A percentile compares a stretch with the other conserved stretches of the same genome.
phyloP scores from a whole-genome alignment of 2,797 vertebrate species.

The Sylvia borin region DNA sequence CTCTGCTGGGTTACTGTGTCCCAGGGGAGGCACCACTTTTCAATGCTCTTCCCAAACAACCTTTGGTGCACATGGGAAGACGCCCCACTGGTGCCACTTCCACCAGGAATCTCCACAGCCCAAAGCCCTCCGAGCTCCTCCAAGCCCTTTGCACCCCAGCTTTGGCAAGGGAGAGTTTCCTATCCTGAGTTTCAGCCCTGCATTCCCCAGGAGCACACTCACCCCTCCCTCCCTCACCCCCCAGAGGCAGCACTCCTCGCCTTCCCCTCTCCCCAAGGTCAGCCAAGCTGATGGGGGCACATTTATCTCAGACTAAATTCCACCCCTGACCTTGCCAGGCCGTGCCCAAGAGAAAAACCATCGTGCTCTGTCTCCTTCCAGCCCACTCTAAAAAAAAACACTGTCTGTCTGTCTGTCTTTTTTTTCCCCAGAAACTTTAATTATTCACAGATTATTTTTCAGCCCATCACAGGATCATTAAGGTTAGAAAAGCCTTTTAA shows the following conservation, averaged over 20 bases:
- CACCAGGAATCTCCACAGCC: rapidly evolving
- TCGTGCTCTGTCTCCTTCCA: background rate
- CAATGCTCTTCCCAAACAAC: rapidly evolving
- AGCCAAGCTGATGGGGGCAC: background rate
- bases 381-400: background rate
- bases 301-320: background rate
- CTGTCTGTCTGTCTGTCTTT: background rate
- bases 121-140: background rate
- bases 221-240: background rate
- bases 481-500: background rate
- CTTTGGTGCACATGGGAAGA: rapidly evolving
- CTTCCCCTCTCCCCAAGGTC: rapidly evolving
- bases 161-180: background rate
- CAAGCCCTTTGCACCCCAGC: background rate
- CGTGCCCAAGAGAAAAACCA: background rate
- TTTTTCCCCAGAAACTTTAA: background rate
- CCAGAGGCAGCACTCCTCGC: background rate
- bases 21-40: background rate
- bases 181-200: background rate
- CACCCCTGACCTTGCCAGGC: background rate
- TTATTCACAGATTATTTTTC: background rate
- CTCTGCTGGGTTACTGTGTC: background rate
- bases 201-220: background rate
- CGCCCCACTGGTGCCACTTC: background rate
- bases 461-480: background rate